Base-by-base conservation (phyloP, 2,888 invertebrate species). In the Hybos culiciformis region DNA sequence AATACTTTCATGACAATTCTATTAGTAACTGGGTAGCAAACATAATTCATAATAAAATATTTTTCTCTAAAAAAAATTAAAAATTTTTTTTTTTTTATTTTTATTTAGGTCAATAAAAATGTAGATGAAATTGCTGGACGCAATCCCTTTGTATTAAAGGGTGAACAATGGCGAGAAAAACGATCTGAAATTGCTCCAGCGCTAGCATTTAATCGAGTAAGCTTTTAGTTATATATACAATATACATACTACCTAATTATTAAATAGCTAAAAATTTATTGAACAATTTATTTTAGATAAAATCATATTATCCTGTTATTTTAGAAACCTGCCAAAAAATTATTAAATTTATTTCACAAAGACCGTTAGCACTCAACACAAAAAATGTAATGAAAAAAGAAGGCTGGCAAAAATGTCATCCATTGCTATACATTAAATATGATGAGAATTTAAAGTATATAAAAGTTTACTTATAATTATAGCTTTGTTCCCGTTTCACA, bases 281-380 rank as follows among this genome's bases (percentile, higher is more conserved):
- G 9, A 31, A 9, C 14, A 5, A n/a, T 31, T 31, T 7, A 7
- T 29, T 32, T 14, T 17, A 63, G 65, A 50, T 62, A 12, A 74
- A 72, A 50, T 56, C 66, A 0, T 67, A 72, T 51, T 71, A 69
- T 46, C 63, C 68, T 0, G 57, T 71, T 5, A 63, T 74, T 4
- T 54, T 58, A 15, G 60, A 66, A 17, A 68, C 70, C 6, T 61
- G 66, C 8, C 50, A 60, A 6, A 58, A 60, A 33, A 53, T 75
- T 47, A 58, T 61, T 2, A 52, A 59, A 1, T 32, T 32, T 14
- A 31, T 31, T 31, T 31, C 0, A 54, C 50, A 24, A 51, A 48
- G 38, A 41, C 54, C 41, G 53, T 49, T 29, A 57, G 3, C 14
- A 8, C 6, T 24, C 24, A 6, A 8, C 24, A 8, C 11, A 6